These are phyloP conservation scores for Hyphantria cunea DNA, from an alignment of 1,140 invertebrate species.

Conservation along the genomic window DNA sequence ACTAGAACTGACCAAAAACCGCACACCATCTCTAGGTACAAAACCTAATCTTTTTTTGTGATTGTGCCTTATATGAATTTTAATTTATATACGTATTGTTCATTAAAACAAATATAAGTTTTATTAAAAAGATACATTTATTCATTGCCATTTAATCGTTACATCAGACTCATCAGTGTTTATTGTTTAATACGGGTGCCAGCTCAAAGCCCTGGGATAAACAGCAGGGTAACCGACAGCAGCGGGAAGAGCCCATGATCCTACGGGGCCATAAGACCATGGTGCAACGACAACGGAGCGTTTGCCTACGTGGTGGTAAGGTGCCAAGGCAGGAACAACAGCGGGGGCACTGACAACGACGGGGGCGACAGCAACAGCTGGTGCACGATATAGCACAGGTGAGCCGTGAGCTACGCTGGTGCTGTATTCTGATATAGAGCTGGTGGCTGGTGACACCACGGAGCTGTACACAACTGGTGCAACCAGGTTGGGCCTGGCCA, in stretches of 20 bases:
- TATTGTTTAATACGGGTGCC: constrained; percentile 60
- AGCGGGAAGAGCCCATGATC: constrained; percentile 4
- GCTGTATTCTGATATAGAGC: constrained; percentile 71
- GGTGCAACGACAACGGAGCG: constrained; percentile 44
- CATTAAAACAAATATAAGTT: too few relatives aligned
- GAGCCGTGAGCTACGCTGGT: constrained; percentile 62
- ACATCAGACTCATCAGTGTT: too few relatives aligned
- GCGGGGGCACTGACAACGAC: too few relatives aligned
- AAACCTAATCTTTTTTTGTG: too few relatives aligned
- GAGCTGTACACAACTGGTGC: constrained; percentile 62
- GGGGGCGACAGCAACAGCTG: neutral
- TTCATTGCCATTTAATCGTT: too few relatives aligned
- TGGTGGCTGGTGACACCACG: constrained; percentile 28
- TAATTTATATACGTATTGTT: too few relatives aligned
- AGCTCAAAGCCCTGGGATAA: constrained; percentile 56
- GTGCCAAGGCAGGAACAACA: constrained; percentile 53
- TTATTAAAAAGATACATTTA: too few relatives aligned
- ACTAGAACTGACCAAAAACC: too few relatives aligned
- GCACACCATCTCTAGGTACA: too few relatives aligned
- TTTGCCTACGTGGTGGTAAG: neutral
- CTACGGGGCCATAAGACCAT: constrained; percentile 36
- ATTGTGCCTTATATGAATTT: too few relatives aligned
- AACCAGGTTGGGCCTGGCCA: constrained; percentile 67
- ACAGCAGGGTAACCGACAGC: constrained; percentile 15
- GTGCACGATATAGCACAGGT: constrained; percentile 37